Evolutionary conservation across 2,888 invertebrate species (phyloP).

Genomic region (Microplitis deprimator): DNA sequence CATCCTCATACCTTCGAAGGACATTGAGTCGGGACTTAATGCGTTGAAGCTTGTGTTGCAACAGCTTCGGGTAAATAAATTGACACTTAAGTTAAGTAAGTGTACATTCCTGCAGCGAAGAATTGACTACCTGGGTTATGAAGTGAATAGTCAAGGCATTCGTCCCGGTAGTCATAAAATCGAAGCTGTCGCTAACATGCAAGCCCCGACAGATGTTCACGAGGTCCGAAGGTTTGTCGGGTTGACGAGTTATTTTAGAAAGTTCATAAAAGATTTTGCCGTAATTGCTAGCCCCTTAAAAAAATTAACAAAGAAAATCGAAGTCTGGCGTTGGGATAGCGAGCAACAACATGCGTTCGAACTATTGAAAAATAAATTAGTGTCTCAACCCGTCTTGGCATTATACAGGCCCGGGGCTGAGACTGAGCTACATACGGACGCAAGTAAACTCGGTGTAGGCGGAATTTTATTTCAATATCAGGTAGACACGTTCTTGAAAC

Average conservation of each 20-base stretch:
- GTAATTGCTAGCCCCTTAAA: no score
- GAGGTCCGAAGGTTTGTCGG: constrained; percentile 47
- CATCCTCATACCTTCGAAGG: constrained; percentile 50
- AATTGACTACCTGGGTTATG: constrained; percentile 47
- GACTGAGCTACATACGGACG: no score
- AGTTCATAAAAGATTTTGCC: no score
- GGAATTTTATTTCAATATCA: no score
- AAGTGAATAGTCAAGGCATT: constrained; percentile 42
- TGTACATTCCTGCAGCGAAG: constrained; percentile 41
- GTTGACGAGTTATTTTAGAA: neutral
- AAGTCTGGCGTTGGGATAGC: no score
- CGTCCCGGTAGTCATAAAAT: constrained; percentile 46
- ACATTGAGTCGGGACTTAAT: constrained; percentile 46
- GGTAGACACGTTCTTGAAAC: no score
- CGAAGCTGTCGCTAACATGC: constrained; percentile 42
- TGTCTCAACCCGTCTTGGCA: no score
- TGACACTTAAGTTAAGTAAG: constrained; percentile 44
- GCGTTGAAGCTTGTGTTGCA: constrained; percentile 25
- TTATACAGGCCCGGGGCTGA: no score
- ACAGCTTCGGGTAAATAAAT: constrained; percentile 31
- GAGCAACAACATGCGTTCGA: no score
- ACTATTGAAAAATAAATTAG: no score
- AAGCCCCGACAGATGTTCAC: constrained; percentile 40
- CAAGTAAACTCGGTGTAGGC: no score
- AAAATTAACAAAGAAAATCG: no score